Conservation (phyloP, 2,888 invertebrate genomes). For the Athalia circularis region DNA sequence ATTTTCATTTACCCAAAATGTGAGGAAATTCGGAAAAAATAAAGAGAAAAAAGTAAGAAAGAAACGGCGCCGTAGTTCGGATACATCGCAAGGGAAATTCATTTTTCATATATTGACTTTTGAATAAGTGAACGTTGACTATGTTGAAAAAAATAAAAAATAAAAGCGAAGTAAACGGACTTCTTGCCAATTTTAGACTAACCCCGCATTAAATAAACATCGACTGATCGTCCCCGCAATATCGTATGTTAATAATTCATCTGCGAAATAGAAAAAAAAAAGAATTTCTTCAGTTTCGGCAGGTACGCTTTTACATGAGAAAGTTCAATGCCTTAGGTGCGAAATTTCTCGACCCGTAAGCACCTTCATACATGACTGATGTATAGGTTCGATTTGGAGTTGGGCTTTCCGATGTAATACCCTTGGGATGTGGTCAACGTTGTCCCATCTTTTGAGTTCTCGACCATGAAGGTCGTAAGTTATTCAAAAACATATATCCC, state of each 20-base stretch:
- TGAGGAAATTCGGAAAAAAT: too few relatives aligned
- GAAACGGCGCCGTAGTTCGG: background rate
- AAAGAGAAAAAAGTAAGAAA: background rate
- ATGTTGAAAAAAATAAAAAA: constrained; percentile 4
- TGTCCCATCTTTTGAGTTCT: constrained; percentile 9
- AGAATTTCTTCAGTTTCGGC: too few relatives aligned
- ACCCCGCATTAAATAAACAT: too few relatives aligned
- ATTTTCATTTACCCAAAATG: too few relatives aligned
- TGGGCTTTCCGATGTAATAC: constrained; percentile 16
- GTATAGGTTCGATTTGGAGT: background rate
- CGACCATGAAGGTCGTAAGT: background rate
- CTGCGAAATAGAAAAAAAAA: too few relatives aligned
- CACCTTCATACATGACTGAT: background rate
- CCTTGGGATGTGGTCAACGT: constrained; percentile 5
- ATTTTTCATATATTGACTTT: background rate
- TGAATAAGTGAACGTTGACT: background rate
- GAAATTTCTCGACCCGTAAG: background rate
- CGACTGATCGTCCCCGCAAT: too few relatives aligned
- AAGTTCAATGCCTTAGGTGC: background rate
- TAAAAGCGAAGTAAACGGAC: background rate
- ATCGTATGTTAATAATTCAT: too few relatives aligned
- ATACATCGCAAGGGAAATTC: constrained; percentile 20
- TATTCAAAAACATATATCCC: background rate
- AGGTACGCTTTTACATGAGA: too few relatives aligned
- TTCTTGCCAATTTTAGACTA: too few relatives aligned